These are phyloP conservation scores for Eulemur coronatus DNA, from an alignment of 2,797 vertebrate genomes.

Conservation along the genomic window DNA sequence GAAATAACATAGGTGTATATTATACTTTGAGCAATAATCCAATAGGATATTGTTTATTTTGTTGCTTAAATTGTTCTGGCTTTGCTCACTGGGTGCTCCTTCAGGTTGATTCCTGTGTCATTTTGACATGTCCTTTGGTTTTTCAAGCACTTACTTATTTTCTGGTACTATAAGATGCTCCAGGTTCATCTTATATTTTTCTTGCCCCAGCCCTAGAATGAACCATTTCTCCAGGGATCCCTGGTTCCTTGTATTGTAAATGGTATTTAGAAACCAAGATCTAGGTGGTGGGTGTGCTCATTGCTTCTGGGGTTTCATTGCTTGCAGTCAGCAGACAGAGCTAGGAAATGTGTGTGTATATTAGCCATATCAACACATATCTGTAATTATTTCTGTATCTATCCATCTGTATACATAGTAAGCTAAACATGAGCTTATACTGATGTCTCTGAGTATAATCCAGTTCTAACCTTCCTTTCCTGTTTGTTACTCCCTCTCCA, in stretches of 20 bases:
- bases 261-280: neutral
- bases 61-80: neutral
- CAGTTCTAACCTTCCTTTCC: neutral
- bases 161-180: neutral
- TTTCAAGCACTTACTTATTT: constrained; percentile 17
- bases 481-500: constrained; percentile 8
- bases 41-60: constrained; percentile 35
- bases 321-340: neutral
- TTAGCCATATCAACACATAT: neutral
- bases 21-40: constrained; percentile 16
- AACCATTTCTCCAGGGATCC: neutral
- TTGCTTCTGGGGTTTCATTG: neutral
- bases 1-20: neutral
- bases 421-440: neutral
- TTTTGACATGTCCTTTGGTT: neutral
- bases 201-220: neutral
- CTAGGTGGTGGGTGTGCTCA: neutral
- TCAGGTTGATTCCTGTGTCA: neutral
- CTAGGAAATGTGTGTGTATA: neutral
- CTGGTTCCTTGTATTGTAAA: neutral
- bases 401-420: neutral
- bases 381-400: neutral
- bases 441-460: neutral
- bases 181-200: neutral
- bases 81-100: neutral